phyloP scores from a whole-genome alignment of 2,797 vertebrate genomes.

The Anguilla obscura region DNA sequence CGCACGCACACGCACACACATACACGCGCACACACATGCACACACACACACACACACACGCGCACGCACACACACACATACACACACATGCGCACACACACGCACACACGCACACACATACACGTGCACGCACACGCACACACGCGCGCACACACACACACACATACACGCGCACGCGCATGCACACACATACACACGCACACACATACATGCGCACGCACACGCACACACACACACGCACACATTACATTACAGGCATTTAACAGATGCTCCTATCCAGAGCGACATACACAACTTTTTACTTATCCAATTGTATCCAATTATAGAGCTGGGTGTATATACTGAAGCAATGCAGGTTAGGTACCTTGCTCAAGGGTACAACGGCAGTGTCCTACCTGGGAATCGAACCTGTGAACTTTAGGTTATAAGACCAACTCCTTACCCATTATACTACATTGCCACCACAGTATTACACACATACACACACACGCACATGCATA shows the following conservation, averaged over 20 bases:
- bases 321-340: too few species aligned
- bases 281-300: too few species aligned
- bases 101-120: not conserved
- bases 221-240: slow-evolving; percentile 31
- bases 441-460: too few species aligned
- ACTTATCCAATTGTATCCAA: too few species aligned
- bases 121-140: not conserved
- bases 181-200: not conserved
- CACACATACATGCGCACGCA: not conserved
- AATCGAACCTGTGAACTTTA: too few species aligned
- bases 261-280: too few species aligned
- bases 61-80: slow-evolving; percentile 37
- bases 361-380: too few species aligned
- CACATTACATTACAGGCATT: too few species aligned
- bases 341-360: too few species aligned
- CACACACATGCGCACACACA: not conserved
- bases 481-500: not conserved
- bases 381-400: too few species aligned
- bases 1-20: not conserved
- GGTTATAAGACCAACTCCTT: too few species aligned
- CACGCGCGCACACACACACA: not conserved
- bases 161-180: not conserved
- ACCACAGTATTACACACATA: too few species aligned
- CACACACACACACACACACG: not conserved
- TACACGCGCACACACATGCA: not conserved